Conservation (phyloP, 2,113 vertebrate genomes). For the Solea senegalensis region DNA sequence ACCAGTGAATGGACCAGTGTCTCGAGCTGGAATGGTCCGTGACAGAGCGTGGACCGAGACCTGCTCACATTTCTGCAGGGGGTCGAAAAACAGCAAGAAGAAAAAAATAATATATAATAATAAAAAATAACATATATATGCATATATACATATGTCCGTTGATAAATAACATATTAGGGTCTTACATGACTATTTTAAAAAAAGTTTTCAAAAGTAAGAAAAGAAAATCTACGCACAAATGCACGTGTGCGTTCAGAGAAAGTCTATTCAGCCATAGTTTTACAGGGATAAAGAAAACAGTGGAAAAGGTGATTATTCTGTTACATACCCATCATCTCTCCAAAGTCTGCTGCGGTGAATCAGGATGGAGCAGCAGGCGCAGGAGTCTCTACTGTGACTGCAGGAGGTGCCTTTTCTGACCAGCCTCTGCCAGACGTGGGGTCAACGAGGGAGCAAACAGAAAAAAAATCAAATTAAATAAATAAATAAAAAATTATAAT, state of each 20-base stretch:
- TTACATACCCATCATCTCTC: slow-evolving; percentile 52
- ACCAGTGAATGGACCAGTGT: slow-evolving; percentile 25
- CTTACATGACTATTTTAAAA: too few relatives aligned
- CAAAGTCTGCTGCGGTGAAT: slow-evolving; percentile 44
- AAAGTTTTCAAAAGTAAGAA: too few relatives aligned
- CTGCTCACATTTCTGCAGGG: slow-evolving; percentile 45
- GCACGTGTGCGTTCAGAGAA: background rate
- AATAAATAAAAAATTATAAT: too few relatives aligned
- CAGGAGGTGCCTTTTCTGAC: slow-evolving; percentile 65
- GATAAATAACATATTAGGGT: too few relatives aligned
- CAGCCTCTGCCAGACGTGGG: slow-evolving; percentile 67
- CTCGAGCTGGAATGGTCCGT: slow-evolving; percentile 16
- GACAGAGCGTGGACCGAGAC: slow-evolving; percentile 36
- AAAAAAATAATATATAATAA: too few relatives aligned
- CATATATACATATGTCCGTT: too few relatives aligned
- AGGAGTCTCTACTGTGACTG: slow-evolving; percentile 51
- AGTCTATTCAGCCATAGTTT: background rate
- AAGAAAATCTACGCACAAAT: too few relatives aligned
- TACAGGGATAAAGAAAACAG: background rate
- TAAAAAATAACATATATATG: too few relatives aligned
- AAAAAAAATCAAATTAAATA: slow-evolving; percentile 38
- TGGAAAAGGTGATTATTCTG: background rate
- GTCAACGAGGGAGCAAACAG: slow-evolving; percentile 70
- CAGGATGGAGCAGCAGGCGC: slow-evolving; percentile 61
- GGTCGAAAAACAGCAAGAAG: background rate